Base-by-base conservation (phyloP, 2,797 vertebrate species). In the Pagetopsis macropterus region DNA sequence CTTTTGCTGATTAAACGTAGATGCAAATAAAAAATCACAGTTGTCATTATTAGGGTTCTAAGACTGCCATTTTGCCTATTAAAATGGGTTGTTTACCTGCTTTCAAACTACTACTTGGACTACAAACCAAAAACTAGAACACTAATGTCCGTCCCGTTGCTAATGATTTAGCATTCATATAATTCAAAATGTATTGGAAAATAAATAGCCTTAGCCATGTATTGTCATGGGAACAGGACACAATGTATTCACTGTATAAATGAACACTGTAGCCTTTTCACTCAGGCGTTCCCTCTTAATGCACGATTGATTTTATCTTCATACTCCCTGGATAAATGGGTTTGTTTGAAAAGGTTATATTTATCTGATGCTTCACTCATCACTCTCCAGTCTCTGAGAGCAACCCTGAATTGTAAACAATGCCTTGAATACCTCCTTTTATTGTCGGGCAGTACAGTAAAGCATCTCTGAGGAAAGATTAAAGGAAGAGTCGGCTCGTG, bases 381-480 rank as follows among this genome's bases (percentile, higher is more conserved):
- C 4, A 0, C 55, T 62, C 37, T 41, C 9, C 33, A 10, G 21
- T 67, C 21, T 49, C 60, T 48, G 51, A 68, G 15, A 27, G 14
- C 3, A 1, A 27, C 45, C 3, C 27, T 31, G 41, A 48, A 46
- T 31, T 69, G 50, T 72, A 71, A 79, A 69, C 21, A 52, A 0
- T 4, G n/a, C 61, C 31, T 27, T 31, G 58, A 49, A 75, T 46
- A 27, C 40, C 15, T 3, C 19, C 41, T 55, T 21, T 58, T 52
- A 55, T 44, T 19, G 23, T 40, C 60, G 37, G 57, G 13, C 40
- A 9, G 43, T 6, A 27, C 43, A 45, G 61, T 41, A 23, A 59
- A 77, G 19, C 14, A 27, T n/a, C 48, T 60, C 16, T 0, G 19
- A 70, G 48, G 43, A 76, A 23, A 43, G 19, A 75, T 71, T 45